Evolutionary conservation across 2,113 vertebrate genomes (phyloP).

Genomic region (Gopherus flavomarginatus): DNA sequence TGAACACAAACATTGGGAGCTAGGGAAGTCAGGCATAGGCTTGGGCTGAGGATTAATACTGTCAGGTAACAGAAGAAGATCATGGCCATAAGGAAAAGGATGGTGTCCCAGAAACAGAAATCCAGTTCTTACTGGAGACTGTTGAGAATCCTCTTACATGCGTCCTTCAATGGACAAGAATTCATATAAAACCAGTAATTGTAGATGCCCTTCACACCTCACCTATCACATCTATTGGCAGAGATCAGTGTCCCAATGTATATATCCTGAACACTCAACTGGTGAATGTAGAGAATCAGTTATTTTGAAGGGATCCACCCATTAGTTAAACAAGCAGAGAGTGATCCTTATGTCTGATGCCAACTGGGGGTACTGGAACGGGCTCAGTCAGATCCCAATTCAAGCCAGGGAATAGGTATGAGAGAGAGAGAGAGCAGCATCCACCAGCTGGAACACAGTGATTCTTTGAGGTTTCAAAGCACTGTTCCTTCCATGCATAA

Average conservation of each 20-base stretch:
- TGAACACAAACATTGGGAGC: background rate
- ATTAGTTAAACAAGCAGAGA: background rate
- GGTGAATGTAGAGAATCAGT: background rate
- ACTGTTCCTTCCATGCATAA: background rate
- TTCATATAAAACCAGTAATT: background rate
- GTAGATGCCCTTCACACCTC: background rate
- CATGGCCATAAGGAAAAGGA: background rate
- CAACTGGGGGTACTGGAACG: background rate
- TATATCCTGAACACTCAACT: background rate
- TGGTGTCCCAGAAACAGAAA: background rate
- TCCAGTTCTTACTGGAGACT: background rate
- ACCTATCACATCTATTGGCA: background rate
- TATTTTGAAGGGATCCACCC: background rate
- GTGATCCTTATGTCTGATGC: background rate
- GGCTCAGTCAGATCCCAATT: background rate
- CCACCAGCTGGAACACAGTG: background rate
- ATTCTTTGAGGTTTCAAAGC: background rate
- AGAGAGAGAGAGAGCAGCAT: background rate
- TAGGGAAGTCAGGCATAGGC: background rate
- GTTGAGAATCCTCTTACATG: background rate
- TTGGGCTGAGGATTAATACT: background rate
- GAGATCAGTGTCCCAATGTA: background rate
- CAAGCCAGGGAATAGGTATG: background rate
- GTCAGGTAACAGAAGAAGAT: background rate
- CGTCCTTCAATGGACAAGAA: background rate